Evolutionary conservation across 2,113 vertebrate species (phyloP), one percentile per base, ranked within the genome.

Genomic region (Nothocercus julius): DNA sequence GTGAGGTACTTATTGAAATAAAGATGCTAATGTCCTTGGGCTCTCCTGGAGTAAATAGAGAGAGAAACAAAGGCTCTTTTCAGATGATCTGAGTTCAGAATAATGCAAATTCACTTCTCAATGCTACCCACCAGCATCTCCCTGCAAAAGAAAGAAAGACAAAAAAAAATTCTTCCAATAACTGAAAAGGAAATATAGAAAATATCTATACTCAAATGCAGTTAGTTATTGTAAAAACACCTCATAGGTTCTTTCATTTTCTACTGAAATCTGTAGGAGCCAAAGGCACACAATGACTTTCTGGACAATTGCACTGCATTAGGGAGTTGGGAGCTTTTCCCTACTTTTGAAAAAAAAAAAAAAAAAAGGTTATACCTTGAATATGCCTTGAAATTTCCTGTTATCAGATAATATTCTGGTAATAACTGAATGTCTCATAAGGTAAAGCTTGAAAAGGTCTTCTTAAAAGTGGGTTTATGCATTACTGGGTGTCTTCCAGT

Each of bases 291-390:
- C 14, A 54, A 27, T 69, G 44, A 40, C 40, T 69, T 82, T 87
- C 32, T 5, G 7, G 51, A 62, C 36, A 90, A 58, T 20, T 82
- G 70, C 7, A 58, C 21, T 54, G 36, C 3, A 8, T 32, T 4
- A 30, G 9, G 0, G 0, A 27, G 20, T 36, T 90, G 30, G 6
- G 17, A 85, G 5, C 44, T 74, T 88, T 82, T 20, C 11, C 3
- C 6, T 54, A 14, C 54, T 76, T 85, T 13, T 36, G 47, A 62
- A 75, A 13, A 8, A 70, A 28, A 88, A 58, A 68, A 75, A 42
- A 87, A 58, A 68, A 75, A 13, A 8, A 70, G 24, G 3, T 8
- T 82, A 21, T 47, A 9, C 32, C 25, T 67, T 47, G 40, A 47
- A 56, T 36, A 36, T 36, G 36, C 36, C 8, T 36, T 36, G n/a